These are phyloP conservation scores for Platalea minor DNA, from an alignment of 2,797 vertebrate genomes.

Conservation along the genomic window DNA sequence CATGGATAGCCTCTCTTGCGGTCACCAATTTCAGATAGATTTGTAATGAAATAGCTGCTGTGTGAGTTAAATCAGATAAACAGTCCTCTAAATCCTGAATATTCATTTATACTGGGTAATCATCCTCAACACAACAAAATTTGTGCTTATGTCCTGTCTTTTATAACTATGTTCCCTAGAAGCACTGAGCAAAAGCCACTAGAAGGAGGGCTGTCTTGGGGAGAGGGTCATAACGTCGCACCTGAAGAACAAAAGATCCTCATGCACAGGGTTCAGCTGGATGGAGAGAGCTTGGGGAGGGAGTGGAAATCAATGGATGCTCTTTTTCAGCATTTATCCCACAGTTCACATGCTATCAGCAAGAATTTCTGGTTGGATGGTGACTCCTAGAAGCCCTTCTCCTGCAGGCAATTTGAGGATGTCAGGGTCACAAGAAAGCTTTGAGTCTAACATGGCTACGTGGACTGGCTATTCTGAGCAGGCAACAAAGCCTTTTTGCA, in stretches of 20 bases:
- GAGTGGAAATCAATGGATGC: background rate
- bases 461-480: background rate
- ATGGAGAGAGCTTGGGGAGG: background rate
- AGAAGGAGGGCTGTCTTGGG: background rate
- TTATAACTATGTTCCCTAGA: background rate
- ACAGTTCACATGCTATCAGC: background rate
- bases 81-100: background rate
- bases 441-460: background rate
- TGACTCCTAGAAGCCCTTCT: background rate
- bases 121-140: background rate
- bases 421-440: background rate
- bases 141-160: background rate
- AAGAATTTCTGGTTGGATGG: background rate
- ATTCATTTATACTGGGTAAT: background rate
- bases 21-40: background rate
- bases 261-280: background rate
- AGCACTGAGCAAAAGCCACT: background rate
- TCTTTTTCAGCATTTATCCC: background rate
- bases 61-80: background rate
- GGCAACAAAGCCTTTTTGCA: background rate
- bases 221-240: background rate
- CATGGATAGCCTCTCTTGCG: fast-evolving
- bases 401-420: background rate
- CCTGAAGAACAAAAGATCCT: background rate
- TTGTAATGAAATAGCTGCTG: background rate